Base-by-base conservation (phyloP, 2,888 invertebrate genomes). In the Linyphia triangularis region DNA sequence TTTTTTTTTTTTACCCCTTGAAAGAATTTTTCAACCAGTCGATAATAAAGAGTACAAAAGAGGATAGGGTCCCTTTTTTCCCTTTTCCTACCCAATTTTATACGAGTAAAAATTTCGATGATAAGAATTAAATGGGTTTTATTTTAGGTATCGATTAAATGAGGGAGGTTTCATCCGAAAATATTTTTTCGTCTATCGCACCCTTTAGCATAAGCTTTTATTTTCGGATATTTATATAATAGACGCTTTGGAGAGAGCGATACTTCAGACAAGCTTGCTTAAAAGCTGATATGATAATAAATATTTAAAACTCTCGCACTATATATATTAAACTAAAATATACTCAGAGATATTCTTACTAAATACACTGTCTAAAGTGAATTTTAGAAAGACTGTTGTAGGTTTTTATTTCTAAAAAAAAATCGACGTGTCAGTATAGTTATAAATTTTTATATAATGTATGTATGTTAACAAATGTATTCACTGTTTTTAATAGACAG, bases 41-140 rank as follows among this genome's bases (percentile, higher is more conserved):
- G 86, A 88, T 88, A 88, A 88, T 88, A 51, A 88, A 88, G 86
- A 82, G 86, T 59, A 79, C 72, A 81, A 75, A 88, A 88, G 82
- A 72, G 65, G 73, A 81, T 81, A 81, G 79, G 81, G 70, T 81
- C 37, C 37, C 28, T 61, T 70, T 70, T 70, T 43, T 24, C 9
- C 70, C 43, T 43, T 43, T 70, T 37, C 40, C 67, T 67, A 57
- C 75, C 79, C 81, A 88, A 75, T 88, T 88, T 88, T 88, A 88
- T 81, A 88, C 67, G 86, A 82, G 86, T 82, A 88, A 81, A 88
- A 88, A 88, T 88, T 88, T 88, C 78, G 81, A 79, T 88, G 86
- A 88, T 88, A 88, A 88, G 86, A 88, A 88, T 88, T 88, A 88
- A 88, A 88, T 88, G 86, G 81, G 79, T 88, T 88, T 88, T 88